Conservation (phyloP, 2,113 vertebrate genomes). For the Rhizomys pruinosus region DNA sequence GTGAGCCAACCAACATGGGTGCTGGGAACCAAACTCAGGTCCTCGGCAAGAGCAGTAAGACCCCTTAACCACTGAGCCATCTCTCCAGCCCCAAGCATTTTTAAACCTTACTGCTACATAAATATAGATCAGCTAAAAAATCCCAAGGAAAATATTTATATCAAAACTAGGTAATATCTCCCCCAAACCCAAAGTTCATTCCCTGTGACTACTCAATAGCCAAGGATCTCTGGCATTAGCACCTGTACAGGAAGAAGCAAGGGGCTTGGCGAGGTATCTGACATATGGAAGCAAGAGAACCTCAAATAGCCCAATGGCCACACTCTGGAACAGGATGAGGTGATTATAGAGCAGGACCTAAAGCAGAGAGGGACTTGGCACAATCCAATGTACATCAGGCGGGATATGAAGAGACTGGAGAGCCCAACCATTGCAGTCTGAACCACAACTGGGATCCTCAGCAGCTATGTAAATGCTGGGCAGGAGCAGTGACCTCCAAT, state of each 20-base stretch:
- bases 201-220: not conserved
- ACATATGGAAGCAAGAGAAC: not conserved
- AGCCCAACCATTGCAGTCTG: too few species aligned
- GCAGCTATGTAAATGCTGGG: not conserved
- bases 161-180: not conserved
- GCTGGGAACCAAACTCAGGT: not conserved
- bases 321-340: not conserved
- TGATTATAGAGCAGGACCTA: not conserved
- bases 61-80: not conserved
- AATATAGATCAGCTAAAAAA: constrained; percentile 43
- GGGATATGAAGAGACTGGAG: not conserved
- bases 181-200: not conserved
- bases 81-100: not conserved
- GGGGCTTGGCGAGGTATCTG: not conserved
- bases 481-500: not conserved
- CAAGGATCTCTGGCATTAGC: not conserved
- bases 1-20: not conserved
- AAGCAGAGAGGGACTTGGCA: not conserved
- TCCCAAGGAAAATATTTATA: not conserved
- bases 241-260: not conserved
- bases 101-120: not conserved
- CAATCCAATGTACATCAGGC: not conserved
- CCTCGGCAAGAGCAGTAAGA: not conserved
- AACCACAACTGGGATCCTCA: not conserved
- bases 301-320: not conserved